Conservation (phyloP, 2,888 invertebrate species). For the Drosophila antonietae region DNA sequence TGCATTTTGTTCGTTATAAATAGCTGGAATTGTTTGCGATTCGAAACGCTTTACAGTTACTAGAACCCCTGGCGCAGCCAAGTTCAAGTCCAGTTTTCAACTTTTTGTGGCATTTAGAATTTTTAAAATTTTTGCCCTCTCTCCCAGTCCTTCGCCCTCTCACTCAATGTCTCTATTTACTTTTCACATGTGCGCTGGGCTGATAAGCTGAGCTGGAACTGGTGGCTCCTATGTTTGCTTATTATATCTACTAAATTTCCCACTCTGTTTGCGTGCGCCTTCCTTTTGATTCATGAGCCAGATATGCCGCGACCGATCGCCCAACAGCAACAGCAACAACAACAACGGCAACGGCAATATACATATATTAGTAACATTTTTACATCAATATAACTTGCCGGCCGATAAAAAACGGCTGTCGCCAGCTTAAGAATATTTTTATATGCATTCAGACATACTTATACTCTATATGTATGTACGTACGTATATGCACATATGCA, state of each 20-base stretch:
- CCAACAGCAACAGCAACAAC: slow-evolving; percentile 31
- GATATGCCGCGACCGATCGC: slow-evolving; percentile 34
- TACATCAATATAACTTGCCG: slow-evolving; percentile 32
- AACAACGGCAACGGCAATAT: slow-evolving; percentile 46
- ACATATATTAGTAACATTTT: slow-evolving; percentile 56
- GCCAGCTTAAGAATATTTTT: slow-evolving; percentile 50
- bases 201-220: slow-evolving; percentile 48
- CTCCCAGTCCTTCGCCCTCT: not conserved
- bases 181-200: slow-evolving; percentile 52
- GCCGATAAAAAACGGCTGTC: slow-evolving; percentile 61
- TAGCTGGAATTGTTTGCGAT: slow-evolving; percentile 33
- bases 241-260: slow-evolving; percentile 31
- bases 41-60: slow-evolving; percentile 3
- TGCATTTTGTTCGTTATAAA: slow-evolving; percentile 50
- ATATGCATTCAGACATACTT: not conserved
- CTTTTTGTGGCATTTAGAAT: slow-evolving; percentile 10
- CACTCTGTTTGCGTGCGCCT: slow-evolving; percentile 13
- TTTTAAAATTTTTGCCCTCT: not conserved
- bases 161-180: slow-evolving; percentile 42
- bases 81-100: slow-evolving; percentile 59
- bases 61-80: slow-evolving; percentile 19
- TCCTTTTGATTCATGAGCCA: slow-evolving; percentile 48
- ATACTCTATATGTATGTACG: not conserved
- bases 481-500: not conserved
- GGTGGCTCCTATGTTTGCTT: slow-evolving; percentile 43